A percentile compares a stretch with the other conserved stretches of the same genome.
Conservation (phyloP, 2,888 invertebrate species). For the Drosophila tanythrix region DNA sequence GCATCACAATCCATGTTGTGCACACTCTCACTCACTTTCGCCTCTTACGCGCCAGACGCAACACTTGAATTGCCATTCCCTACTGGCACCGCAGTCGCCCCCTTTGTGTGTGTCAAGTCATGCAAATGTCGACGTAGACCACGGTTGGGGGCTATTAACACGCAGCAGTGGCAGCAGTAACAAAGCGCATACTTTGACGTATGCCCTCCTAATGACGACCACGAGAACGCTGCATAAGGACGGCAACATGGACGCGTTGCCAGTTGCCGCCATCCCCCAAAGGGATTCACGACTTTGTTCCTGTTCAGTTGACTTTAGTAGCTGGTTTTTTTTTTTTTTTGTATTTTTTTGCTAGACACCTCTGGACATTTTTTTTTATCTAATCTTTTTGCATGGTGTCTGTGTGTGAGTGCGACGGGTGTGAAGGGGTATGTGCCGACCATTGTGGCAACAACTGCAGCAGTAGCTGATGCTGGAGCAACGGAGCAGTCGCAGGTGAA, state of each 20-base stretch:
- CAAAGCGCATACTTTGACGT: constrained; percentile 73
- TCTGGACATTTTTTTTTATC: constrained; percentile 53
- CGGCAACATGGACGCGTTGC: constrained; percentile 44
- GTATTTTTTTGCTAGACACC: constrained; percentile 5
- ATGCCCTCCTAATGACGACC: constrained; percentile 77
- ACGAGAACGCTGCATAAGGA: constrained; percentile 59
- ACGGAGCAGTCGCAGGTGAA: constrained; percentile 68
- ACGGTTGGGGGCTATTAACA: constrained; percentile 72
- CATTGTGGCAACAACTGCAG: constrained; percentile 66
- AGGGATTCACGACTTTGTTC: constrained; percentile 72
- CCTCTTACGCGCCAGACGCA: constrained; percentile 34
- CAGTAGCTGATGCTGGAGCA: constrained; percentile 44
- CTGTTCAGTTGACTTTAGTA: constrained; percentile 72
- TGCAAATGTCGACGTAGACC: constrained; percentile 40
- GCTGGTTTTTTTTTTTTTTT: constrained; percentile 35
- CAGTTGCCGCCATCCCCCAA: constrained; percentile 58
- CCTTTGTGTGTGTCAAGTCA: constrained; percentile 49
- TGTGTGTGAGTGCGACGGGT: constrained; percentile 25
- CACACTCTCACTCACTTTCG: constrained; percentile 50
- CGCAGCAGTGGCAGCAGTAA: constrained; percentile 58
- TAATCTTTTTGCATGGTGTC: constrained; percentile 56
- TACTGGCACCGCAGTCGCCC: constrained; percentile 5
- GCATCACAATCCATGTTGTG: constrained; percentile 11
- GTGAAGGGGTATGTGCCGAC: constrained; percentile 31
- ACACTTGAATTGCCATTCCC: constrained; percentile 47